These are phyloP conservation scores for Platorchestia sp. DNA, from an alignment of 1,140 invertebrate species.

Conservation along the genomic window DNA sequence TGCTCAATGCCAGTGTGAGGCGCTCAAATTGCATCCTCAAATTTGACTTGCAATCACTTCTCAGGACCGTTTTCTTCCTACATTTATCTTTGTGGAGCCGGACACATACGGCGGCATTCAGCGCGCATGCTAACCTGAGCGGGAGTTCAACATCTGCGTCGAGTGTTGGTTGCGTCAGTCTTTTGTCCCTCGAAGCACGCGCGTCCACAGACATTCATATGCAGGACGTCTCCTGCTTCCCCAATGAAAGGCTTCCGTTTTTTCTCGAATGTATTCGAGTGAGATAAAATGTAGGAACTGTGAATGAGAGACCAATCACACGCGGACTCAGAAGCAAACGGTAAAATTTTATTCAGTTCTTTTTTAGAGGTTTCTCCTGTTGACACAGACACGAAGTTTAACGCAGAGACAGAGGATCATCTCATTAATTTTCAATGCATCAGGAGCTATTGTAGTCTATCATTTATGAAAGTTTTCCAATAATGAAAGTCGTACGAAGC, in stretches of 20 bases:
- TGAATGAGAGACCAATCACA: not conserved
- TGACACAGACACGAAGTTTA: not conserved
- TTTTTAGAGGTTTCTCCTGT: not conserved
- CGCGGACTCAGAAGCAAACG: not conserved
- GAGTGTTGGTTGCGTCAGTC: not conserved
- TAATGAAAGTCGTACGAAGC: not conserved
- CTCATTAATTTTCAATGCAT: not conserved
- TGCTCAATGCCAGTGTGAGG: not conserved
- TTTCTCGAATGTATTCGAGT: not conserved
- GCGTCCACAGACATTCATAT: not conserved
- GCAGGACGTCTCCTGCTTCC: not conserved
- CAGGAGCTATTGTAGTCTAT: not conserved
- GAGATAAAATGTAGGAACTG: not conserved
- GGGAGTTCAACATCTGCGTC: not conserved
- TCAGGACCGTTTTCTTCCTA: not conserved
- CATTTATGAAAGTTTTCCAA: not conserved
- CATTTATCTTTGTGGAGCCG: not conserved
- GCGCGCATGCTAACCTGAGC: not conserved
- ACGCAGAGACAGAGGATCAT: not conserved
- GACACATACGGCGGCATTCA: not conserved
- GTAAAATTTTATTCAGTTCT: not conserved
- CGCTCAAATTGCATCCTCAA: not conserved
- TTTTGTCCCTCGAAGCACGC: not conserved
- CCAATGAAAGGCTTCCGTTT: not conserved
- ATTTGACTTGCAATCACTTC: not conserved